Conservation (phyloP, 2,113 vertebrate species). For the Chlamydotis undulata region DNA sequence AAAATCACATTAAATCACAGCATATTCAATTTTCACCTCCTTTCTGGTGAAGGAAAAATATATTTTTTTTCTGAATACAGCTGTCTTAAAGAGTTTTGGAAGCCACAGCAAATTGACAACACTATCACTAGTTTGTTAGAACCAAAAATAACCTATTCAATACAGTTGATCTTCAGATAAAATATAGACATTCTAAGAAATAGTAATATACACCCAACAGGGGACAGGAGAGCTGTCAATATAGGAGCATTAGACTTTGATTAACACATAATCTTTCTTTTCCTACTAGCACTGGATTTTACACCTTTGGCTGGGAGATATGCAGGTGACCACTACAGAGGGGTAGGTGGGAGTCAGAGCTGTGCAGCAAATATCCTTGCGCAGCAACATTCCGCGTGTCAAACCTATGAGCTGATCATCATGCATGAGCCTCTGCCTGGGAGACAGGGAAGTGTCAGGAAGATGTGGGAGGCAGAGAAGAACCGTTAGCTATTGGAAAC, state of each 20-base stretch:
- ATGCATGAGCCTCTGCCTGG: not conserved
- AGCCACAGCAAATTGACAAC: not conserved
- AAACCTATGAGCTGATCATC: not conserved
- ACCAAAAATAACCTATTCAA: not conserved
- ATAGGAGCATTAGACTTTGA: not conserved
- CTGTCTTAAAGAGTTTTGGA: not conserved
- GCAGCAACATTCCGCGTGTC: not conserved
- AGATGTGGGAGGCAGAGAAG: not conserved
- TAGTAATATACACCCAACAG: not conserved
- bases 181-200: not conserved
- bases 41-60: not conserved
- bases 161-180: not conserved
- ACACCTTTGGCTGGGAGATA: not conserved
- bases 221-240: not conserved
- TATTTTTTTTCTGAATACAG: not conserved
- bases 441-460: not conserved
- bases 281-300: not conserved
- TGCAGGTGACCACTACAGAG: not conserved
- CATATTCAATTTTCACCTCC: not conserved
- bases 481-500: not conserved
- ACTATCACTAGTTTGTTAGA: not conserved
- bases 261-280: not conserved
- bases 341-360: not conserved
- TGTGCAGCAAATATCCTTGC: not conserved
- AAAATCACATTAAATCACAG: slow-evolving; percentile 6